phyloP scores from a whole-genome alignment of 2,888 invertebrate genomes.

The Gerris lacustris region DNA sequence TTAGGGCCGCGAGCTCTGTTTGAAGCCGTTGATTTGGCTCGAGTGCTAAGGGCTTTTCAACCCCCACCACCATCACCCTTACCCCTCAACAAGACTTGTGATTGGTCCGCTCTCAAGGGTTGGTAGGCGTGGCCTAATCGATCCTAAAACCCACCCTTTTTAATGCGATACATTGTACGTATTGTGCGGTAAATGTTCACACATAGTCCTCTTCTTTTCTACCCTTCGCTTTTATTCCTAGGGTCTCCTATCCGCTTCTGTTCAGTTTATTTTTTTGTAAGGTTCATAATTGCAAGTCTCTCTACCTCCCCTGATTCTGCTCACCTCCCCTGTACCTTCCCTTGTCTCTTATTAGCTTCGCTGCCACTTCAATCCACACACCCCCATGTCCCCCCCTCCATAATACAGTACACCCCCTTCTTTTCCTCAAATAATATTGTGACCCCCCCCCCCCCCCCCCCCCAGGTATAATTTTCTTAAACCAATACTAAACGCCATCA shows the following conservation, averaged over 20 bases:
- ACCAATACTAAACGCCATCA: too few relatives aligned
- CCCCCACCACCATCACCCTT: neutral
- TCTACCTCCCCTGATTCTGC: too few relatives aligned
- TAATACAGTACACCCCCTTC: too few relatives aligned
- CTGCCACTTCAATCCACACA: neutral
- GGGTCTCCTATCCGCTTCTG: neutral
- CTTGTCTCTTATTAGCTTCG: neutral
- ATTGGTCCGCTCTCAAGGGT: neutral
- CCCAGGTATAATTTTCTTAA: too few relatives aligned
- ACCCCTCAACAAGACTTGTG: neutral
- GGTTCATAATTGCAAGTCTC: too few relatives aligned
- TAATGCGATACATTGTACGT: slow-evolving; percentile 1
- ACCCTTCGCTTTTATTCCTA: neutral
- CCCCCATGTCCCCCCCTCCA: too few relatives aligned
- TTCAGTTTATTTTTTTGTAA: too few relatives aligned
- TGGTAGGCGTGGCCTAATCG: slow-evolving; percentile 5
- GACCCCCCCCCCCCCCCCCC: too few relatives aligned
- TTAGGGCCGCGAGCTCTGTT: too few relatives aligned
- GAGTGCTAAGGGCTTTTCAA: neutral
- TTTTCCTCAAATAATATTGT: too few relatives aligned
- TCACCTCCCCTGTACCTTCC: neutral
- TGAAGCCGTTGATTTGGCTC: neutral
- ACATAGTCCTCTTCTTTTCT: neutral
- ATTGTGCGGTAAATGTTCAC: slow-evolving; percentile 5
- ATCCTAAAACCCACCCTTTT: neutral